Evolutionary conservation across 2,888 invertebrate genomes (phyloP), one percentile per base, ranked within the genome.

Genomic region (Sabatieria punctata): DNA sequence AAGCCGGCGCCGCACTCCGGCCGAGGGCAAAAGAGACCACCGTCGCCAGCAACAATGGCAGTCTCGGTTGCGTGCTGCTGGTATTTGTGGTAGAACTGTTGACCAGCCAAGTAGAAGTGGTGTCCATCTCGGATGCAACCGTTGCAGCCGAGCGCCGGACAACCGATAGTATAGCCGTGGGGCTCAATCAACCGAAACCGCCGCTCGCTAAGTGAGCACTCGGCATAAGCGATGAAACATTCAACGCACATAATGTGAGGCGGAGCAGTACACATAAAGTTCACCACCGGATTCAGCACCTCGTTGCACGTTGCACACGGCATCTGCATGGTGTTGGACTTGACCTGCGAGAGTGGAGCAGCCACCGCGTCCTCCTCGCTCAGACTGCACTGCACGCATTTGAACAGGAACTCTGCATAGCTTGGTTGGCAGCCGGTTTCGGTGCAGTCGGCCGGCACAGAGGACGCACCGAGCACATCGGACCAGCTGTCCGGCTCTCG

Each of bases 21-120:
- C 38, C 49, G 53, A 4, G 59, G 58, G 36, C 59, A 59, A 38
- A 52, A 54, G 26, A 53, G 50, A 6, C 50, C 49, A 23, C 22
- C 11, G 30, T 15, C 30, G 30, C 8, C 11, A 30, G 30, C 30
- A 30, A 30, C 11, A 30, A 30, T 8, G 15, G 30, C 30, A 30
- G 30, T 15, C 35, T 59, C 57, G 13, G 58, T 55, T 1, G 57
- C 55, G 26, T 45, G 48, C 33, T 48, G 39, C 42, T 59, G 59
- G 41, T 54, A 59, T 26, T 53, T 48, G 19, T 49, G 38, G 47
- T 59, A 59, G 19, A 43, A 30, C 13, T 55, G 48, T n/a, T 46
- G 35, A 2, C 59, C 59, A 39, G 56, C 45, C 1, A 59, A 15
- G 30, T 52, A 51, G 43, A 58, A 57, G 42, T 58, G 58, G 46